Evolutionary conservation across 2,113 vertebrate species (phyloP).

Genomic region (Lophius piscatorius): DNA sequence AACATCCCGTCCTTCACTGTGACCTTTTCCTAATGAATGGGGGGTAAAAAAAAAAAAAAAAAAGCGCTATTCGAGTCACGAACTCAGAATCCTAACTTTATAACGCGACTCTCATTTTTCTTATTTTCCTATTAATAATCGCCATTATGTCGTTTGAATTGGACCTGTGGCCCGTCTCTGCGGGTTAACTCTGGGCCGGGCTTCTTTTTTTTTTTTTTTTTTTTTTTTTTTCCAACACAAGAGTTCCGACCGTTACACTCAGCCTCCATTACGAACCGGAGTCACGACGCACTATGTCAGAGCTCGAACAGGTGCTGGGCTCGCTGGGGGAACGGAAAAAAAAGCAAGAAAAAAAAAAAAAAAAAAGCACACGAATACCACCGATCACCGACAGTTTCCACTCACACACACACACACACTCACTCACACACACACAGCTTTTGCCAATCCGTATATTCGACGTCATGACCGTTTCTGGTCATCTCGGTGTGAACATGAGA

Average conservation of each 20-base stretch:
- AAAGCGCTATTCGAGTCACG: too few species aligned
- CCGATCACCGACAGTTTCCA: background rate
- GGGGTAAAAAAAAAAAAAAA: too few species aligned
- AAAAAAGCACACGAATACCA: background rate
- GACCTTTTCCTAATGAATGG: constrained; percentile 76
- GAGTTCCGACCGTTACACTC: constrained; percentile 26
- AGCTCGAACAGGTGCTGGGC: constrained; percentile 78
- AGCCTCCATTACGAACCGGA: constrained; percentile 58
- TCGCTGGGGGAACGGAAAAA: constrained; percentile 26
- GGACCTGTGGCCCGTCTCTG: constrained; percentile 13
- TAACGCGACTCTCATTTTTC: too few species aligned
- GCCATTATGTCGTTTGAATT: background rate
- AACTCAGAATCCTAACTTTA: too few species aligned
- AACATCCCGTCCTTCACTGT: constrained; percentile 83
- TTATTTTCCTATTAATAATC: background rate
- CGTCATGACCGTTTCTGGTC: too few species aligned
- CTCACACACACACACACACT: background rate
- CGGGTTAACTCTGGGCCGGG: fast-evolving
- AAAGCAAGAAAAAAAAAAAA: too few species aligned
- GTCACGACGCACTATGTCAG: constrained; percentile 70
- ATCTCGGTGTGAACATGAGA: too few species aligned
- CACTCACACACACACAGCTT: too few species aligned
- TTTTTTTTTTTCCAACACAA: background rate
- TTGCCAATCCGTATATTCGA: too few species aligned
- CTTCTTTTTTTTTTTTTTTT: background rate